Evolutionary conservation across 2,797 vertebrate species (phyloP), one percentile per base, ranked within the genome.

Genomic region (Todus mexicanus): DNA sequence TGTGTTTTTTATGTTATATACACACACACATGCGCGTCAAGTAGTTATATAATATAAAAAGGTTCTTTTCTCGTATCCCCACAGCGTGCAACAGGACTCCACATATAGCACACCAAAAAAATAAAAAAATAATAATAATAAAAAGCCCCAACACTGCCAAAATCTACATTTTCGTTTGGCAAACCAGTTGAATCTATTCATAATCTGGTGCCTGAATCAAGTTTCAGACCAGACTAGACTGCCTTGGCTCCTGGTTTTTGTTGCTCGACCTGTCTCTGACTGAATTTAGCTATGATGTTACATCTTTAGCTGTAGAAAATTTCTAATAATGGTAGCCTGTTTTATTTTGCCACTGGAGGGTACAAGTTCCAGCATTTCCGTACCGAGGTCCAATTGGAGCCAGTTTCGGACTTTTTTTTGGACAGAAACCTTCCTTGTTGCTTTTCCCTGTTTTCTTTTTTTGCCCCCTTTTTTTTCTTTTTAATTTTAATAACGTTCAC

Each of bases 131-230:
- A 96, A 96, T 96, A 97, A 96, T 96, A 96, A 96, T 96, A 97
- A 97, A 51, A 97, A 96, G 96, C 92, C 96, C 84, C 96, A 78
- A 89, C 87, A 35, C 81, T 97, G 98, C 98, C 98, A 99, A 99
- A 98, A 98, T 97, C 98, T 98, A 99, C 98, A 99, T 98, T 98
- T 98, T 98, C 97, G 78, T 98, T 98, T 98, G 98, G 98, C 97
- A 97, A 97, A 98, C 97, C 94, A 97, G 98, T 97, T 97, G 95
- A 95, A 98, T 97, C 97, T 97, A 98, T 98, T 98, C 98, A 97
- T 98, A 98, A 98, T 98, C 97, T 97, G 96, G 98, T 97, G 97
- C 95, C 95, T 97, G 98, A 98, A 97, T 98, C 97, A 89, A 97
- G 97, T 98, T 98, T 98, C 98, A 98, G 98, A 97, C 93, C 95